Percentiles rank a stretch among this genome's conserved stretches.
Conservation (phyloP, 2,113 vertebrate species). For the Sinocyclocheilus rhinocerous region DNA sequence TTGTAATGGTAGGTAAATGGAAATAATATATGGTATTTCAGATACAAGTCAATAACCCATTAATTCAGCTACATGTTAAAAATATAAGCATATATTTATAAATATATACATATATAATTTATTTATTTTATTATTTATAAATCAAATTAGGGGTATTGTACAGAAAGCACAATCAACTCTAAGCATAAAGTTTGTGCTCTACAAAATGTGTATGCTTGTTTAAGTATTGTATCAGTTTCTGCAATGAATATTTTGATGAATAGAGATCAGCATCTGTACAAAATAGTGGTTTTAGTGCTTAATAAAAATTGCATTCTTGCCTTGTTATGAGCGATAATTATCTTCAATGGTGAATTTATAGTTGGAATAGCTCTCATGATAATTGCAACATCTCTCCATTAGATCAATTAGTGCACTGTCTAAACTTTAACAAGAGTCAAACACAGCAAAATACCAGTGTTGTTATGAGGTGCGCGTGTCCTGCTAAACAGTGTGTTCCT, state of each 20-base stretch:
- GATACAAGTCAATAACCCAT: not conserved
- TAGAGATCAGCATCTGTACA: not conserved
- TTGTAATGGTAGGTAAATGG: not conserved
- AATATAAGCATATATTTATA: not conserved
- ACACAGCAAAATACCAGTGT: not conserved
- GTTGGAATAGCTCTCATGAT: conserved; percentile 3
- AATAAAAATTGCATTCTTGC: not conserved
- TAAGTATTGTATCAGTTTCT: not conserved
- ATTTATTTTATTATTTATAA: not conserved
- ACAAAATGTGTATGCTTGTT: not conserved
- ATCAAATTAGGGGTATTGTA: not conserved
- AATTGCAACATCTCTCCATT: conserved; percentile 8
- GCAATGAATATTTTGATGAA: not conserved
- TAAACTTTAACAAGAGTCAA: not conserved
- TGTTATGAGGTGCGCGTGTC: not conserved
- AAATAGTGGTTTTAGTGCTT: not conserved
- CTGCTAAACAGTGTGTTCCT: not conserved
- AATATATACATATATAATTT: no score
- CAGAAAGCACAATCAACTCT: not conserved
- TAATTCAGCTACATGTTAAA: not conserved
- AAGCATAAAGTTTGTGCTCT: not conserved
- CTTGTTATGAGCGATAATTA: not conserved
- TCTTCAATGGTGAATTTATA: conserved; percentile 12
- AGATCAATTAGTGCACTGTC: not conserved
- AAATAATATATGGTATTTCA: not conserved